Conservation (phyloP, 1,140 invertebrate genomes). For the Ectropis grisescens region DNA sequence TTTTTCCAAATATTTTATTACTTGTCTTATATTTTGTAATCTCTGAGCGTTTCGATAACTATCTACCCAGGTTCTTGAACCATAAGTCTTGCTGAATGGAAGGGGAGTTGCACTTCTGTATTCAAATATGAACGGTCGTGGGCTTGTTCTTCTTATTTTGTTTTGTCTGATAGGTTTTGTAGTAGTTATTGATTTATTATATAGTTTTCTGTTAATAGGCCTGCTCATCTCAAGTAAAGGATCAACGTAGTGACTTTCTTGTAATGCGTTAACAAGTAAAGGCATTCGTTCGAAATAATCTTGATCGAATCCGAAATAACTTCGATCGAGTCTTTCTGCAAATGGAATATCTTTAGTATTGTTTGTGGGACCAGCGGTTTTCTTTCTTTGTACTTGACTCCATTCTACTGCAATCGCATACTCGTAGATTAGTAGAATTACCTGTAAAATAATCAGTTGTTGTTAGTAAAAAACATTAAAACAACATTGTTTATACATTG, state of each 20-base stretch:
- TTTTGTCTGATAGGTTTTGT: slow-evolving; percentile 8
- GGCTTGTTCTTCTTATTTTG: slow-evolving; percentile 41
- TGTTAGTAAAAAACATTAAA: no score
- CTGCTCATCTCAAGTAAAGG: slow-evolving; percentile 19
- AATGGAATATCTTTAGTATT: slow-evolving; percentile 25
- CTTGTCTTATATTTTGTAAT: slow-evolving; percentile 52
- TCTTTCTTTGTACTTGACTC: slow-evolving; percentile 44
- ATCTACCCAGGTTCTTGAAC: slow-evolving; percentile 44
- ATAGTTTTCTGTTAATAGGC: slow-evolving; percentile 13
- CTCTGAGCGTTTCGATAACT: slow-evolving; percentile 55
- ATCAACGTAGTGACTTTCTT: slow-evolving; percentile 46
- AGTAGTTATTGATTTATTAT: slow-evolving; percentile 9
- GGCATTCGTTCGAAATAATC: slow-evolving; percentile 62
- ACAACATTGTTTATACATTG: slow-evolving; percentile 1
- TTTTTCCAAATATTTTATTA: slow-evolving; percentile 56
- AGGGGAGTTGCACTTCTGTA: slow-evolving; percentile 43
- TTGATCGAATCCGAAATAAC: slow-evolving; percentile 55
- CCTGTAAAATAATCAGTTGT: slow-evolving; percentile 49
- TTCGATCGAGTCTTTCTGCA: slow-evolving; percentile 48
- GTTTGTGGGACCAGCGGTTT: slow-evolving; percentile 15
- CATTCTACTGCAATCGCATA: slow-evolving; percentile 59
- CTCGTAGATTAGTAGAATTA: slow-evolving; percentile 63
- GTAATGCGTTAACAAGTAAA: slow-evolving; percentile 51
- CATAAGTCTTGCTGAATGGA: slow-evolving; percentile 46
- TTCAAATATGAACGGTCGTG: slow-evolving; percentile 50